Evolutionary conservation across 2,888 invertebrate genomes (phyloP).

Genomic region (Troilus luridus): DNA sequence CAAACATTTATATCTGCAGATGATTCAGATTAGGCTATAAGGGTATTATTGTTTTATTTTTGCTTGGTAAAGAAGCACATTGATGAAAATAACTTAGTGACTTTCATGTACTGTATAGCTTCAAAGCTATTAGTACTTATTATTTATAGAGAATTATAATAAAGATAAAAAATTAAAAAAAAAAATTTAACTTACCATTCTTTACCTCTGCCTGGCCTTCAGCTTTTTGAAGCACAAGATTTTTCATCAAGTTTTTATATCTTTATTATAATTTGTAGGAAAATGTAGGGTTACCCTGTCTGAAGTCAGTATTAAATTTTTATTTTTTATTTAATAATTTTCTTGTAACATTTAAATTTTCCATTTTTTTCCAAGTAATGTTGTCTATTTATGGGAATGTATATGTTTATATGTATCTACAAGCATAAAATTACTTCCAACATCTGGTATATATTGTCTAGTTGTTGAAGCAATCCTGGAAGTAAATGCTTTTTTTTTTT

Average conservation of each 20-base stretch:
- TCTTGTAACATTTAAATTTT: background rate
- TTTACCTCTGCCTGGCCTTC: background rate
- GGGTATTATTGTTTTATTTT: no score
- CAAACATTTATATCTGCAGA: no score
- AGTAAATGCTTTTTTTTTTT: background rate
- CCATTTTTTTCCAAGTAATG: background rate
- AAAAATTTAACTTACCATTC: background rate
- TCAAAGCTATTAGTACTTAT: background rate
- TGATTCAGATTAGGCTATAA: no score
- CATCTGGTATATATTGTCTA: background rate
- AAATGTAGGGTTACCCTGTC: background rate
- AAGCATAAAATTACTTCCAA: background rate
- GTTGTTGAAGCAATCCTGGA: background rate
- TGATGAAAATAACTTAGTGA: background rate
- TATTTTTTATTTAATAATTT: background rate
- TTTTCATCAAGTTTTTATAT: background rate
- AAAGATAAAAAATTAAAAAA: background rate
- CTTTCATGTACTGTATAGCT: background rate
- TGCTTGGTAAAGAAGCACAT: no score
- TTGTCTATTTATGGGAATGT: background rate
- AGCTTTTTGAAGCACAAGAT: background rate
- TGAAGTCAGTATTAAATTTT: background rate
- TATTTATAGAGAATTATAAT: background rate
- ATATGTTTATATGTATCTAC: background rate
- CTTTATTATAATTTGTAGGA: background rate